Base-by-base conservation (phyloP, 2,797 vertebrate species). In the Salarias fasciatus region DNA sequence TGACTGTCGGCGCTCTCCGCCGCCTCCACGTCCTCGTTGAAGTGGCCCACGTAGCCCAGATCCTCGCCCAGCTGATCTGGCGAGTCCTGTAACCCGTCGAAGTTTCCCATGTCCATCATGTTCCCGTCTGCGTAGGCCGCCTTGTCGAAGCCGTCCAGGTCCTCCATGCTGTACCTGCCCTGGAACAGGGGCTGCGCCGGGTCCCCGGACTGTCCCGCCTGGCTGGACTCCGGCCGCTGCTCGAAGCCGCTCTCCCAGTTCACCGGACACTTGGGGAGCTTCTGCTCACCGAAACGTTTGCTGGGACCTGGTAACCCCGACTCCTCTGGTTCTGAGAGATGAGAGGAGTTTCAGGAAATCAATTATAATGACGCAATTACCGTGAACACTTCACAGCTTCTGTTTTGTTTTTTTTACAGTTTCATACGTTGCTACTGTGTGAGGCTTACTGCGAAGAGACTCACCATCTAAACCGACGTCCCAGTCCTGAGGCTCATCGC, bases 181-280 rank as follows among this genome's bases (percentile, higher is more conserved):
- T 89, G 86, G 51, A 89, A 93, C 45, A 88, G 63, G n/a, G 84
- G 56, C 33, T 86, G 84, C 29, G 83, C 80, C 8, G 78, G 69
- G 43, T 86, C 77, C 36, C 60, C 72, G 0, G 85, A 67, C 13
- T 81, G 78, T 53, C 62, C 66, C 7, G 82, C 83, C 10, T 77
- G 80, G 36, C 66, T 83, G 44, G 78, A 72, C 28, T 87, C 81
- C n/a, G 79, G 47, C 8, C 62, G 86, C 43, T 89, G 89, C 53
- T 77, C 75, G 42, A 89, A 83, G 48, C 82, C 64, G 13, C 79
- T 43, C 42, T 86, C 90, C 90, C 91, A 93, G 12, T 86, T 88
- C 2, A 87, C 66, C 29, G 86, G 84, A 66, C 84, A 88, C 69
- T 88, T 88, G 55, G 87, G 74, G 28, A 86, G 77, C 63, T 87